Base-by-base conservation (phyloP, 2,797 vertebrate genomes). In the Sphenodon punctatus region DNA sequence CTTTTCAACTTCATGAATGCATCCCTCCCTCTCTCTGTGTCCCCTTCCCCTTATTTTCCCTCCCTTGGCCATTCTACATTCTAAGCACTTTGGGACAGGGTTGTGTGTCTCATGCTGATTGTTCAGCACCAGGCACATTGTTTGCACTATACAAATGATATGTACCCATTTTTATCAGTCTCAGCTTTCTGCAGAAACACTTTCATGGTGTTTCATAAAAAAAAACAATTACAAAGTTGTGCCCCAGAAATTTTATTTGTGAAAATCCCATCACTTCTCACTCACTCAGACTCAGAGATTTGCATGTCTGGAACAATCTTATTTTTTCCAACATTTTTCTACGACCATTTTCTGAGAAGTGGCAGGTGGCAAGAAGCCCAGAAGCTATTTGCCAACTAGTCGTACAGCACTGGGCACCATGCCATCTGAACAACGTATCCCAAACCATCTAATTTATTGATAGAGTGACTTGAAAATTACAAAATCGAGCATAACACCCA, bases 281-380 rank as follows among this genome's bases (percentile, higher is more conserved):
- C 79, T 93, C 86, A 42, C 76, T 85, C 67, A 38, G 85, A 85
- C 64, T 88, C 68, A 81, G 72, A 71, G 38, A 25, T 88, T 86
- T 85, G 78, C 82, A 86, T 82, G 85, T 84, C 89, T 93, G 88
- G 82, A 90, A 89, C 90, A 92, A 88, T 82, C 80, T 84, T 84
- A 78, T 86, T 92, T 89, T 88, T 90, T 85, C 84, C 81, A 79
- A 88, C 80, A 77, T 90, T 90, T 91, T 90, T 92, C 91, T 93
- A 66, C 78, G 92, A 82, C n/a, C 72, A 75, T 36, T 63, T 84
- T 87, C 82, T 89, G 79, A 81, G 53, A 91, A 90, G 82, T 78
- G 82, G 83, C 81, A 90, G 48, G 78, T 93, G 92, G 92, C 91
- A 84, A 43, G 14, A 13, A 84, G 92, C 92, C 94, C 91, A 89